These are phyloP conservation scores for Macrocentrus cingulum DNA, from an alignment of 1,140 invertebrate species.

Conservation along the genomic window DNA sequence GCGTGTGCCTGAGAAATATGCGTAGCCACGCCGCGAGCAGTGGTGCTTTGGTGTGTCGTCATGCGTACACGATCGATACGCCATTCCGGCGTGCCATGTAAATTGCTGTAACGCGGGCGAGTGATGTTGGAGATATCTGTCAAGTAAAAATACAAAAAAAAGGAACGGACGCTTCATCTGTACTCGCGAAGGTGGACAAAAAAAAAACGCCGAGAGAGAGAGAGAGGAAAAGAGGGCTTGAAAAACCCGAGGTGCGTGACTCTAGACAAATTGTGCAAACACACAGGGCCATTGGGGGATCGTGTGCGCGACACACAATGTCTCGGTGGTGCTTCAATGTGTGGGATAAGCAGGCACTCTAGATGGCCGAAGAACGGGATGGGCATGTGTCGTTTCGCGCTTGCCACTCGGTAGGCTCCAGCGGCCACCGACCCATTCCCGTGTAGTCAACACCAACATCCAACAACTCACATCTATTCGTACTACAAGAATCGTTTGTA, in stretches of 20 bases:
- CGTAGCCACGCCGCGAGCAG: slow-evolving; percentile 30
- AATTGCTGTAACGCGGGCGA: slow-evolving; percentile 24
- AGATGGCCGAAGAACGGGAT: background rate
- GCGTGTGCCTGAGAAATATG: no score
- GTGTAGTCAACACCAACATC: slow-evolving; percentile 7
- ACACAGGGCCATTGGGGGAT: background rate
- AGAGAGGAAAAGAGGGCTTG: no score
- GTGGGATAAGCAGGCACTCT: background rate
- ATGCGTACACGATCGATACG: slow-evolving; percentile 49
- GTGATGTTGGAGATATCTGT: slow-evolving; percentile 25
- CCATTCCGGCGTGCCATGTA: slow-evolving; percentile 48
- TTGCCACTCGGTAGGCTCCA: slow-evolving; percentile 23
- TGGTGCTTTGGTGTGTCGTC: slow-evolving; percentile 35
- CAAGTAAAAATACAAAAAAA: no score
- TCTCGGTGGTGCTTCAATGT: background rate
- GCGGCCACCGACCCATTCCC: slow-evolving; percentile 42
- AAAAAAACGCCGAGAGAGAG: no score
- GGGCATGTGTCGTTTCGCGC: slow-evolving; percentile 21
- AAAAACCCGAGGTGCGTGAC: no score
- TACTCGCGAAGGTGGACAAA: background rate
- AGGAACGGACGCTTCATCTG: no score
- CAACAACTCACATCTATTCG: background rate
- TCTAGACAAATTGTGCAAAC: background rate
- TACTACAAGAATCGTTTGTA: no score
- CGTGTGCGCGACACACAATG: background rate